These are phyloP conservation scores for Epinotia ramella DNA, from an alignment of 2,888 invertebrate genomes.

Conservation along the genomic window DNA sequence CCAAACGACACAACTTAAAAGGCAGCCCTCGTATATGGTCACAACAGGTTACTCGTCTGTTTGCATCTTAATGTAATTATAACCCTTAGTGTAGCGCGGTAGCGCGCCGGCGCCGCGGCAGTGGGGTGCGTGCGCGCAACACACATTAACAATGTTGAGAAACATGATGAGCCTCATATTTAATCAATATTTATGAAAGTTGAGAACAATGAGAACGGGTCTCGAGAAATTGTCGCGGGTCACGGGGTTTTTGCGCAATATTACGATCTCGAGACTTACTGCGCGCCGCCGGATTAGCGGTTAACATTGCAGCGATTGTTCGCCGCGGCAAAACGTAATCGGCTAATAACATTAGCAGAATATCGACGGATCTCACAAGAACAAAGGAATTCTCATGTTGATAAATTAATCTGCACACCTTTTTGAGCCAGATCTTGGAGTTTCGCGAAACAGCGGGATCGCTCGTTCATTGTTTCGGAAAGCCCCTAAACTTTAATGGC, in stretches of 20 bases:
- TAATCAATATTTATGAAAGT: slow-evolving; percentile 77
- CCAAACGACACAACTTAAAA: too few species aligned
- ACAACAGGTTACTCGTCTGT: slow-evolving; percentile 65
- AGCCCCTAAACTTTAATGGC: slow-evolving; percentile 29
- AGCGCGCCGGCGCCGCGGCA: slow-evolving; percentile 47
- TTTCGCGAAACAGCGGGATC: slow-evolving; percentile 1
- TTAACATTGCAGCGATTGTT: slow-evolving; percentile 34
- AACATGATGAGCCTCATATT: slow-evolving; percentile 62
- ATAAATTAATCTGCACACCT: slow-evolving; percentile 34
- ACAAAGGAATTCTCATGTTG: slow-evolving; percentile 36
- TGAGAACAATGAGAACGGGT: slow-evolving; percentile 77
- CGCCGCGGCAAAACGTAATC: slow-evolving; percentile 35
- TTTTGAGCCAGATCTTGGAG: slow-evolving; percentile 10
- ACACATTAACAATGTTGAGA: slow-evolving; percentile 80
- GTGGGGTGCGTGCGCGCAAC: slow-evolving; percentile 49
- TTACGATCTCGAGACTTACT: slow-evolving; percentile 52
- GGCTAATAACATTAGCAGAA: slow-evolving; percentile 24
- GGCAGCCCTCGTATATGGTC: too few species aligned
- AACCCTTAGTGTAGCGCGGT: slow-evolving; percentile 60
- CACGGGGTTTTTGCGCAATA: slow-evolving; percentile 65
- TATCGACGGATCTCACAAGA: slow-evolving; percentile 20
- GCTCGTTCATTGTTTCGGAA: slow-evolving; percentile 7
- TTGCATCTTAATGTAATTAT: slow-evolving; percentile 66
- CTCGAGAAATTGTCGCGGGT: slow-evolving; percentile 69
- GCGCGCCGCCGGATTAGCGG: slow-evolving; percentile 50